Evolutionary conservation across 2,888 invertebrate species (phyloP).

Genomic region (Caenorhabditis panamensis): DNA sequence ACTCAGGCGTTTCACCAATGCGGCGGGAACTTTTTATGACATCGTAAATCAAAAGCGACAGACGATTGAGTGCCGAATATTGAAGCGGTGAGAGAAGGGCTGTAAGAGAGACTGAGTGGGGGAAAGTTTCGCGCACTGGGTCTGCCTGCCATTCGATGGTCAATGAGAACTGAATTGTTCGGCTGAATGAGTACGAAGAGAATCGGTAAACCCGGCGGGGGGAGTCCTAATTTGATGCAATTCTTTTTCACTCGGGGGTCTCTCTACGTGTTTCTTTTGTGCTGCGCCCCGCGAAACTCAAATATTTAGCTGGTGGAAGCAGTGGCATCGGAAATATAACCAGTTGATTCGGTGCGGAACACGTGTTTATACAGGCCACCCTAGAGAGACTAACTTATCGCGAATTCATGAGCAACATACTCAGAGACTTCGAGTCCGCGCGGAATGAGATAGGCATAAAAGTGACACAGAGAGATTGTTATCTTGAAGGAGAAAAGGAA

Average conservation of each 20-base stretch:
- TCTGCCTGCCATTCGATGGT: conserved; percentile 11
- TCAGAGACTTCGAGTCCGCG: conserved; percentile 22
- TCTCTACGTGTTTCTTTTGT: conserved; percentile 12
- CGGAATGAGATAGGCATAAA: conserved; percentile 14
- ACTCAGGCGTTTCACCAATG: conserved; percentile 1
- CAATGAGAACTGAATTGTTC: conserved; percentile 31
- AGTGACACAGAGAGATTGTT: conserved; percentile 22
- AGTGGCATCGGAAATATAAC: conserved; percentile 17
- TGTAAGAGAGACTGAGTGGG: conserved; percentile 3
- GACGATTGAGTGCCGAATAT: conserved; percentile 12
- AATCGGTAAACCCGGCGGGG: conserved; percentile 1
- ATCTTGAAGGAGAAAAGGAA: conserved; percentile 23
- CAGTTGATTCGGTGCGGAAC: conserved; percentile 22
- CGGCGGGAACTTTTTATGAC: conserved; percentile 27
- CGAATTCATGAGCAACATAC: conserved; percentile 36
- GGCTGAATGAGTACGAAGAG: conserved; percentile 30
- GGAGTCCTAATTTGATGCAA: conserved; percentile 21
- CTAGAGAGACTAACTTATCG: conserved; percentile 14
- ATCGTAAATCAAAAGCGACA: conserved; percentile 45
- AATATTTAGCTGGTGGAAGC: conserved; percentile 33
- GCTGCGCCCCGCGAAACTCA: conserved; percentile 26
- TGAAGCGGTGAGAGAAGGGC: conserved; percentile 2
- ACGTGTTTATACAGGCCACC: conserved; percentile 38
- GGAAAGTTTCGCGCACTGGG: conserved; percentile 17
- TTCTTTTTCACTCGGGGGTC: conserved; percentile 13